phyloP scores from a whole-genome alignment of 2,113 vertebrate species.

The Kryptolebias marmoratus region DNA sequence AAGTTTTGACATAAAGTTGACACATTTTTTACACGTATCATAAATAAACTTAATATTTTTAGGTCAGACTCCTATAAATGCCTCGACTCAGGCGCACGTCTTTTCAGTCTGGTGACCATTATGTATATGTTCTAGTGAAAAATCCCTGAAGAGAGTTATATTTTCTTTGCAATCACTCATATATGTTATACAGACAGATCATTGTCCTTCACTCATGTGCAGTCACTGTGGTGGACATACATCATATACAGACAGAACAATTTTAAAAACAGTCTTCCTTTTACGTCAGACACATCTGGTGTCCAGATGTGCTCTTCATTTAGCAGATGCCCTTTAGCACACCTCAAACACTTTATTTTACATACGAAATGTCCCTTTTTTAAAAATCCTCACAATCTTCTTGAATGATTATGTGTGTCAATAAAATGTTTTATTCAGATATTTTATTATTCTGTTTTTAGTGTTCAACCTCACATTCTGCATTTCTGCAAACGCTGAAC shows the following conservation, averaged over 20 bases:
- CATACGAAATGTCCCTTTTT: conserved; percentile 6
- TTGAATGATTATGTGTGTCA: conserved; percentile 14
- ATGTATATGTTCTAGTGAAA: no score
- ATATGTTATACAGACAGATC: background rate
- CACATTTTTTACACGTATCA: no score
- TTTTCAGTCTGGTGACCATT: no score
- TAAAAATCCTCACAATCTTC: conserved; percentile 2
- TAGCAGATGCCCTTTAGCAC: conserved; percentile 30
- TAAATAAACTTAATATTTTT: no score
- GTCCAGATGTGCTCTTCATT: conserved; percentile 45
- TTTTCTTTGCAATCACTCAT: conserved; percentile 1
- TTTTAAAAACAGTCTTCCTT: conserved; percentile 8
- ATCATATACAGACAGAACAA: conserved; percentile 17
- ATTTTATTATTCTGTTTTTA: conserved; percentile 32
- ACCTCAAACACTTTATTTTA: conserved; percentile 48
- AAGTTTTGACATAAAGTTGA: no score
- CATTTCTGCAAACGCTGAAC: conserved; percentile 11
- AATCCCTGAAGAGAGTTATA: background rate
- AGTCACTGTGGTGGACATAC: conserved; percentile 19
- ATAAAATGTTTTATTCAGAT: conserved; percentile 34
- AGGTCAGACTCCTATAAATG: no score
- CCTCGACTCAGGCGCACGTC: no score
- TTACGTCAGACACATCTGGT: conserved; percentile 46
- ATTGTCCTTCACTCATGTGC: conserved; percentile 1
- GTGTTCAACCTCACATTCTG: conserved; percentile 16